These are phyloP conservation scores for Ochotona curzoniae DNA, from an alignment of 2,113 vertebrate genomes.

Conservation along the genomic window DNA sequence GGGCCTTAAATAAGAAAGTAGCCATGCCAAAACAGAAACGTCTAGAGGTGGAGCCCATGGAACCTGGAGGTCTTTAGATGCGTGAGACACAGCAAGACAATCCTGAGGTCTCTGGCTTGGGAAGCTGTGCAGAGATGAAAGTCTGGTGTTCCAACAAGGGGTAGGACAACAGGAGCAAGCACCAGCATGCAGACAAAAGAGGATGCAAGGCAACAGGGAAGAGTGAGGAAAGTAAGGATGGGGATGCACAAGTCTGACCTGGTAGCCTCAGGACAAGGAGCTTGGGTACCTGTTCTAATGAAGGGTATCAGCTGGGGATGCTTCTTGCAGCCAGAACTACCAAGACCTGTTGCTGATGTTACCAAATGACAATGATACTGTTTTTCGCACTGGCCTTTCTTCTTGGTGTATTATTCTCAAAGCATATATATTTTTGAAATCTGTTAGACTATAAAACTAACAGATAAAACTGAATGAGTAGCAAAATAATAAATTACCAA, in stretches of 20 bases:
- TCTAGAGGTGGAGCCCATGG: too few species aligned
- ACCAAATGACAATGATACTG: background rate
- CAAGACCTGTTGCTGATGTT: background rate
- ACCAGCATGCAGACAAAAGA: background rate
- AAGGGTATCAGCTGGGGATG: background rate
- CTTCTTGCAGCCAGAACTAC: too few species aligned
- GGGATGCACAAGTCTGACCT: accelerated
- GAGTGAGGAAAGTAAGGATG: background rate
- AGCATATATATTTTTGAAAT: background rate
- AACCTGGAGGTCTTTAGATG: background rate
- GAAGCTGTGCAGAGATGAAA: background rate
- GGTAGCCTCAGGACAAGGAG: background rate
- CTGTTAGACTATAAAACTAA: background rate
- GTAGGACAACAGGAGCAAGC: background rate
- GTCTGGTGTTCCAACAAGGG: background rate
- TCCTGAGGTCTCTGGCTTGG: background rate
- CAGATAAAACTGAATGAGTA: background rate
- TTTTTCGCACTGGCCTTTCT: background rate
- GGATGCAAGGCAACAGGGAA: background rate
- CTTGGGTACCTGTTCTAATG: background rate
- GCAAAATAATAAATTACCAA: background rate
- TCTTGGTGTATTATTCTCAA: background rate
- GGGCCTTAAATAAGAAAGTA: background rate
- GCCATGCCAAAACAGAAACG: background rate
- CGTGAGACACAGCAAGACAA: background rate